These are phyloP conservation scores for Pseudochaenichthys georgianus DNA, from an alignment of 2,797 vertebrate species.

Conservation along the genomic window DNA sequence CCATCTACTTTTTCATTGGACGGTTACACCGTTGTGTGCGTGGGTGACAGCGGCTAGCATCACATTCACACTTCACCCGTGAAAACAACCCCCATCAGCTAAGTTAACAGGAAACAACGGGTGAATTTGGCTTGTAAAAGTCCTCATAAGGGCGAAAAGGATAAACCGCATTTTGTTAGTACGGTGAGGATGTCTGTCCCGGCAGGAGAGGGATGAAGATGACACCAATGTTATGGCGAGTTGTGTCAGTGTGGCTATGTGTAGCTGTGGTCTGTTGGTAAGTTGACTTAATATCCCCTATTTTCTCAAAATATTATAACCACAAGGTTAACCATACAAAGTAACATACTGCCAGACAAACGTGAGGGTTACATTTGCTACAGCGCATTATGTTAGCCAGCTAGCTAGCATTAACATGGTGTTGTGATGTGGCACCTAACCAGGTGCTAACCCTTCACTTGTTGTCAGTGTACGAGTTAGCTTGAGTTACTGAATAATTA, in stretches of 20 bases:
- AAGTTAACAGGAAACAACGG: neutral
- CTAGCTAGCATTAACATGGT: constrained; percentile 9
- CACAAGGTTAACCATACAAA: neutral
- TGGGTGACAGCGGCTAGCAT: constrained; percentile 49
- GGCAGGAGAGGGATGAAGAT: constrained; percentile 80
- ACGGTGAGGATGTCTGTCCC: constrained; percentile 75
- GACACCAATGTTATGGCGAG: constrained; percentile 69
- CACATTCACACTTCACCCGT: constrained; percentile 39
- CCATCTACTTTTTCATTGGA: constrained; percentile 64
- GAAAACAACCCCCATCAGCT: neutral
- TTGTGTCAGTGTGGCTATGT: constrained; percentile 73
- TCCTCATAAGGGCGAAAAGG: neutral
- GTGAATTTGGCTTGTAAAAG: neutral
- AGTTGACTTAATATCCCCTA: constrained; percentile 36
- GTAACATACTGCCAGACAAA: neutral
- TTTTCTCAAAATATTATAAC: neutral
- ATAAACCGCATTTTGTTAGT: constrained; percentile 17
- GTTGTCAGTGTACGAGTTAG: constrained; percentile 27
- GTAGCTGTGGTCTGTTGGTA: constrained; percentile 69
- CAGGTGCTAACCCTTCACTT: constrained; percentile 53
- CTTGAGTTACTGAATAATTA: neutral
- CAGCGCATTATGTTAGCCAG: constrained; percentile 1
- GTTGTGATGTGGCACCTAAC: constrained; percentile 78
- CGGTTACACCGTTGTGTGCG: constrained; percentile 5
- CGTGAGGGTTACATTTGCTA: neutral